A percentile compares a stretch with the other conserved stretches of the same genome.
Conservation (phyloP, 2,888 invertebrate species). For the Horisme vitalbata region DNA sequence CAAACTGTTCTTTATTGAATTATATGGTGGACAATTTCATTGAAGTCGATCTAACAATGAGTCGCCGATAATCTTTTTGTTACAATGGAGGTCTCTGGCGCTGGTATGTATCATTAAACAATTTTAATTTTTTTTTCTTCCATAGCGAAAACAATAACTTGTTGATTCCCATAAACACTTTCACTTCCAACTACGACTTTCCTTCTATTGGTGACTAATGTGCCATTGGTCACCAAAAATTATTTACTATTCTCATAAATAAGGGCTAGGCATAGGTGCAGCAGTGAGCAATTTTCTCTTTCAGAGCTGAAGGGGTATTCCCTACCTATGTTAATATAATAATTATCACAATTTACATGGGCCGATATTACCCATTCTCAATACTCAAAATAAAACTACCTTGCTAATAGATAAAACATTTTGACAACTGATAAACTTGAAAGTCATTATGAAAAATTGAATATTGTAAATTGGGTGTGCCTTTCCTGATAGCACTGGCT, state of each 20-base stretch:
- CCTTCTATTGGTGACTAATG: background rate
- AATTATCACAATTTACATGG: too few species aligned
- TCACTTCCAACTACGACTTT: conserved; percentile 1
- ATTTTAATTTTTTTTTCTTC: conserved; percentile 10
- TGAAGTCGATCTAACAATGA: conserved; percentile 47
- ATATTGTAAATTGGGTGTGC: too few species aligned
- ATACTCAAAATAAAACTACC: too few species aligned
- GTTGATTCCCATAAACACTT: background rate
- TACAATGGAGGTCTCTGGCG: conserved; percentile 70
- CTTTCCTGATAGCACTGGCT: too few species aligned
- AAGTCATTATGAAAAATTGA: too few species aligned
- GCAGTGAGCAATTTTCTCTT: background rate
- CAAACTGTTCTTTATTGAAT: too few species aligned
- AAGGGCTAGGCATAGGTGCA: conserved; percentile 40
- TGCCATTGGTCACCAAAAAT: conserved; percentile 24
- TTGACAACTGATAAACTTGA: too few species aligned
- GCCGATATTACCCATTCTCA: too few species aligned
- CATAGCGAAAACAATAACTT: background rate
- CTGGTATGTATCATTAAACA: conserved; percentile 53
- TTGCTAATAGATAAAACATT: too few species aligned
- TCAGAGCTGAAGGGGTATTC: too few species aligned
- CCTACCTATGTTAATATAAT: too few species aligned
- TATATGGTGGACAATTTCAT: too few species aligned
- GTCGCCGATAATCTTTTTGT: conserved; percentile 27
- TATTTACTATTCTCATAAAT: conserved; percentile 65